Percentiles rank a stretch among this genome's conserved stretches.
Evolutionary conservation across 2,797 vertebrate species (phyloP).

Genomic region (Poeciliopsis infans): DNA sequence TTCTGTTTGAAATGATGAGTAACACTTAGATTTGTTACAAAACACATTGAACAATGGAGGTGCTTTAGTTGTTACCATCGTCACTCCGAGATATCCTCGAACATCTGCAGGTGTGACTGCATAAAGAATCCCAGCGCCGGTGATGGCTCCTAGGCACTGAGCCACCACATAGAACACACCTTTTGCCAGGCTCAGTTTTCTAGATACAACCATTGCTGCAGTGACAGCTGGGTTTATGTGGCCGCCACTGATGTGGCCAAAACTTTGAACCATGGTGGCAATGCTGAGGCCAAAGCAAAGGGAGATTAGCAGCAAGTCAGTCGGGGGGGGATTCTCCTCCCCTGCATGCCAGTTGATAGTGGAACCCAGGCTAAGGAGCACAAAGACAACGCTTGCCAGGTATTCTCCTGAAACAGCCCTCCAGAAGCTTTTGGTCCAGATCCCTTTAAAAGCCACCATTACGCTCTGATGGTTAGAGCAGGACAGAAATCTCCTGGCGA

Average conservation of each 20-base stretch:
- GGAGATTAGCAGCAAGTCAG: slow-evolving; percentile 92
- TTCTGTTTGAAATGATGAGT: not conserved
- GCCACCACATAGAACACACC: slow-evolving; percentile 89
- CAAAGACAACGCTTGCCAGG: slow-evolving; percentile 92
- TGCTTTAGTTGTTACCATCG: slow-evolving; percentile 78
- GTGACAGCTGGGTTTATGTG: slow-evolving; percentile 97
- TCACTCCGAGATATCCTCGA: slow-evolving; percentile 87
- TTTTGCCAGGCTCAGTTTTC: slow-evolving; percentile 93
- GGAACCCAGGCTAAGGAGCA: slow-evolving; percentile 91
- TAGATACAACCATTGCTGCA: slow-evolving; percentile 89
- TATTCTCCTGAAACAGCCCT: slow-evolving; percentile 92
- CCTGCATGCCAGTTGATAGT: slow-evolving; percentile 90
- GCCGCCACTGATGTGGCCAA: slow-evolving; percentile 93
- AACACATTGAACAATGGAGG: not conserved
- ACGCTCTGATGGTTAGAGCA: slow-evolving; percentile 82
- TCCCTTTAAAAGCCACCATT: slow-evolving; percentile 94
- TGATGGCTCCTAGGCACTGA: slow-evolving; percentile 91
- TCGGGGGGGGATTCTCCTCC: slow-evolving; percentile 82
- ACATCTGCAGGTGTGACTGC: slow-evolving; percentile 87
- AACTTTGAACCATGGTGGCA: slow-evolving; percentile 95
- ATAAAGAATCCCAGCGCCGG: slow-evolving; percentile 89
- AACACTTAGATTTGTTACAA: not conserved
- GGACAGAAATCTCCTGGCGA: slow-evolving; percentile 86
- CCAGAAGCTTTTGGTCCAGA: slow-evolving; percentile 97
- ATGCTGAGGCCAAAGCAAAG: slow-evolving; percentile 96